Conservation (phyloP, 1,140 invertebrate species). For the Bombus balteatus region DNA sequence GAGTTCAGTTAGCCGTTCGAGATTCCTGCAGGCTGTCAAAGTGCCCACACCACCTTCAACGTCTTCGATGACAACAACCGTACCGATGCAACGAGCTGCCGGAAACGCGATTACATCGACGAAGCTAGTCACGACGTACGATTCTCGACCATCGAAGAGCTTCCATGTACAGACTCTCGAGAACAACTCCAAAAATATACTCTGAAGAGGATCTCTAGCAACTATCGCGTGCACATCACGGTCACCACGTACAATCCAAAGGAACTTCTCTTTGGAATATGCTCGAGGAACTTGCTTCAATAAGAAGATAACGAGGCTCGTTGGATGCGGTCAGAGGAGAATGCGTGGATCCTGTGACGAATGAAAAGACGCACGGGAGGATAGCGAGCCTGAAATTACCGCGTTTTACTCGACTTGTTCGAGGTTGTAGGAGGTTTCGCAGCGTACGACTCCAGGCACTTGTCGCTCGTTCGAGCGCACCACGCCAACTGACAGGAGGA, state of each 20-base stretch:
- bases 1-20: neutral
- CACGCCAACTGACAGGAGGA: slow-evolving; percentile 56
- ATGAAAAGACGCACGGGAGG: neutral
- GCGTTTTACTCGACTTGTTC: neutral
- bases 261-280: neutral
- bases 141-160: neutral
- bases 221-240: neutral
- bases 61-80: neutral
- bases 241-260: neutral
- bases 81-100: neutral
- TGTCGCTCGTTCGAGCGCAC: slow-evolving; percentile 60
- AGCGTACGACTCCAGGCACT: slow-evolving; percentile 23
- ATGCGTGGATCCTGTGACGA: neutral
- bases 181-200: neutral
- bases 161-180: neutral
- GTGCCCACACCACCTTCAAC: neutral
- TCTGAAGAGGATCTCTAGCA: neutral
- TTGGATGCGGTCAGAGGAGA: neutral
- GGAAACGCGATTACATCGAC: neutral
- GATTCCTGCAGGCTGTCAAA: neutral
- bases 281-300: too few relatives aligned
- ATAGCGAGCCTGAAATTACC: neutral
- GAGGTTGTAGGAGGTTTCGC: neutral
- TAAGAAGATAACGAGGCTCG: neutral
- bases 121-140: neutral